Base-by-base conservation (phyloP, 2,797 vertebrate species). In the Perodicticus potto region DNA sequence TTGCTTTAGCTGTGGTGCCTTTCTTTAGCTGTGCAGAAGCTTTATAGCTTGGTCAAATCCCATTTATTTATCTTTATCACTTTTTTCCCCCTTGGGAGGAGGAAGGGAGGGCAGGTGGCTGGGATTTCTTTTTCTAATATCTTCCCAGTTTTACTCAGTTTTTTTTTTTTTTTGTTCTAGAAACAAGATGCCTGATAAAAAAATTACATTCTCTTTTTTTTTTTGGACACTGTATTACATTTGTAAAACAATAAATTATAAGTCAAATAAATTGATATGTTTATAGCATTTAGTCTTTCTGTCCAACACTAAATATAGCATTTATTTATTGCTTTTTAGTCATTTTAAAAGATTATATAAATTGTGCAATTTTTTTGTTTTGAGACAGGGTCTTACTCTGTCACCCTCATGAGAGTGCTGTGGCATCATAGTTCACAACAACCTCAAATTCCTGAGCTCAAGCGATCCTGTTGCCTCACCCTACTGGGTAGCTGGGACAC, bases 221-320 rank as follows among this genome's bases (percentile, higher is more conserved):
- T 84, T 61, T 87, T 89, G 40, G 29, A 25, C 22, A 63, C 69
- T 70, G 19, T 19, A 34, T 87, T 92, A 17, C 3, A 74, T 40
- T 73, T 86, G 37, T 89, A 67, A 90, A 92, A 91, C 67, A 94
- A 40, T 59, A 70, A 84, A 72, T 73, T 78, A n/a, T 40, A 82
- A 40, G 70, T 89, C 11, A 80, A 55, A 82, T 20, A 65, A 74
- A 74, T 19, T 82, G 43, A 89, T 5, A 69, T 25, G 43, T 63
- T 82, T 27, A 45, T 95, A 55, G 25, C n/a, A 32, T 43, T 70
- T 22, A 72, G 4, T 85, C 17, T 87, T 84, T 91, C 27, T 63
- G 6, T 25, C 22, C 53, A 83, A 67, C 27, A 59, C 73, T 67
- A 25, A 40, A 53, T 2, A 37, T 67, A 63, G 20, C 1, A 49